phyloP scores from a whole-genome alignment of 2,113 vertebrate genomes.

The Mus pahari region DNA sequence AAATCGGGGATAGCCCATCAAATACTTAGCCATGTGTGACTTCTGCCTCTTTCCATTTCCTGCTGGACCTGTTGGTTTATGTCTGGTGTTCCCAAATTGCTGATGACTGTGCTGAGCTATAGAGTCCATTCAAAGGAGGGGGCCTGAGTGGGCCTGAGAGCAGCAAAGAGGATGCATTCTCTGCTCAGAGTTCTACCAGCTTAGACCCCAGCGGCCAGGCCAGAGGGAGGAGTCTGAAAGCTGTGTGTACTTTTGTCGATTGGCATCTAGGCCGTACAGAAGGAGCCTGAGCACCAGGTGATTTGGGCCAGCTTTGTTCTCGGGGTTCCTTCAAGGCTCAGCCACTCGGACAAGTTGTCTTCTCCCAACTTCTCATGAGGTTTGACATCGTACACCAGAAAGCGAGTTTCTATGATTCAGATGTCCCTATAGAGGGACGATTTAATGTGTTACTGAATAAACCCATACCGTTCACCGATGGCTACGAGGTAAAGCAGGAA shows the following conservation, averaged over 20 bases:
- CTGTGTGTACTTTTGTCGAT: background rate
- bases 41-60: background rate
- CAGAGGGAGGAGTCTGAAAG: background rate
- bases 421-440: background rate
- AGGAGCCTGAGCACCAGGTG: rapidly evolving
- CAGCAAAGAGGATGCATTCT: background rate
- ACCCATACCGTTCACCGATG: background rate
- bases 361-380: rapidly evolving
- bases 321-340: background rate
- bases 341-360: background rate
- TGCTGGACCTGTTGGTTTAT: background rate
- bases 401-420: background rate
- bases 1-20: background rate
- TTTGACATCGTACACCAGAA: background rate
- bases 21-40: background rate
- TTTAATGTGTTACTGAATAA: background rate
- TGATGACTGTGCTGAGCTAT: background rate
- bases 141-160: background rate
- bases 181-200: background rate
- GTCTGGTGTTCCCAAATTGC: background rate
- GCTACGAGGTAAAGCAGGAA: background rate
- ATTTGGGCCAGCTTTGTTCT: background rate
- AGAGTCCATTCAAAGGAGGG: background rate
- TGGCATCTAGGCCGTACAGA: background rate
- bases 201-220: background rate